These are phyloP conservation scores for Micrasema minimum DNA, from an alignment of 1,140 invertebrate genomes.

Conservation along the genomic window DNA sequence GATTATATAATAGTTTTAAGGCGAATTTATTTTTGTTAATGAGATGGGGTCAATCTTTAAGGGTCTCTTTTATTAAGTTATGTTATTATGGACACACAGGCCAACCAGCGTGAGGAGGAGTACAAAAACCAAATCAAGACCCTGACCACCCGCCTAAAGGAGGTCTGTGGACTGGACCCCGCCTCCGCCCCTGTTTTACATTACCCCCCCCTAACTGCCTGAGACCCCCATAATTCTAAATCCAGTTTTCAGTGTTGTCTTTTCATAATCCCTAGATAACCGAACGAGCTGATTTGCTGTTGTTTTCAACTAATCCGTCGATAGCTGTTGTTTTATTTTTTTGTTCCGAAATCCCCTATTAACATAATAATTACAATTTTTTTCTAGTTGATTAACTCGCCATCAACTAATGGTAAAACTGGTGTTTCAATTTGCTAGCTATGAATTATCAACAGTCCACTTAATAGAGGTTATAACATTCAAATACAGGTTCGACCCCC, in stretches of 20 bases:
- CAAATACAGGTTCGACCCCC: too few species aligned
- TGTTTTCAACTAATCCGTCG: constrained; percentile 14
- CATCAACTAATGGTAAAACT: constrained; percentile 1
- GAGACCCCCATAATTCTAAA: neutral
- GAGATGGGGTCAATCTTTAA: too few species aligned
- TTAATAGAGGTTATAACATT: too few species aligned
- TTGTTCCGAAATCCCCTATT: constrained; percentile 14
- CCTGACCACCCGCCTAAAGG: constrained; percentile 97
- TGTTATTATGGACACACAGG: constrained; percentile 71
- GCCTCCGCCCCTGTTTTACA: neutral
- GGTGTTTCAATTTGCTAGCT: too few species aligned
- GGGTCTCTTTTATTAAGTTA: neutral
- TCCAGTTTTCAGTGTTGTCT: constrained; percentile 32
- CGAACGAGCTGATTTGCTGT: constrained; percentile 21
- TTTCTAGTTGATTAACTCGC: constrained; percentile 1
- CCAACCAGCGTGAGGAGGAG: constrained; percentile 99
- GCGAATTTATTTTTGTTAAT: too few species aligned
- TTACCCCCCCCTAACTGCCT: constrained; percentile 40
- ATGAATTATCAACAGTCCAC: too few species aligned
- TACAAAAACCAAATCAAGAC: constrained; percentile 99
- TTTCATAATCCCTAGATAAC: constrained; percentile 10
- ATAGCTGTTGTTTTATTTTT: constrained; percentile 31
- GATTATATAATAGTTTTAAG: too few species aligned
- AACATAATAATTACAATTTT: constrained; percentile 9
- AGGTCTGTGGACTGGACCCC: constrained; percentile 76